Evolutionary conservation across 2,888 invertebrate genomes (phyloP).

Genomic region (Athalia rosae): DNA sequence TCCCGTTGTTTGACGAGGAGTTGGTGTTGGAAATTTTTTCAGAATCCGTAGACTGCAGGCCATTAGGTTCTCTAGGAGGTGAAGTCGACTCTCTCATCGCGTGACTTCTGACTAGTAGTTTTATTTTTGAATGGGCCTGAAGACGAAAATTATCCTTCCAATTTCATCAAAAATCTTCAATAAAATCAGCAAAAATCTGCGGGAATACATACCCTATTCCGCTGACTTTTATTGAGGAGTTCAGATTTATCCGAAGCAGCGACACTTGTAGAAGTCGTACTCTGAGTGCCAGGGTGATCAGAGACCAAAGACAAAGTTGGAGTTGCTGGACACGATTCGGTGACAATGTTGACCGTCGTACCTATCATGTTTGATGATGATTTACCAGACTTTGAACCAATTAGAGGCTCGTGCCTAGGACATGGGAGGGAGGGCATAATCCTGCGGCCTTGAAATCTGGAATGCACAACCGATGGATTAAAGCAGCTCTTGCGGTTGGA

Average conservation of each 20-base stretch:
- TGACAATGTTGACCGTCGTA: constrained; percentile 65
- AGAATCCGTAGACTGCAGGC: constrained; percentile 59
- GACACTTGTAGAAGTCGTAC: not conserved
- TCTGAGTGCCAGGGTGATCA: constrained; percentile 56
- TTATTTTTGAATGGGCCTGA: constrained; percentile 84
- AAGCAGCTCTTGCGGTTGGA: not conserved
- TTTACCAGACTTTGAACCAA: constrained; percentile 60
- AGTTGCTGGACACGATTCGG: constrained; percentile 56
- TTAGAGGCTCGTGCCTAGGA: constrained; percentile 66
- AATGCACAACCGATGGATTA: not conserved
- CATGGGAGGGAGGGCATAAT: constrained; percentile 69
- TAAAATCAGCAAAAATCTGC: not conserved
- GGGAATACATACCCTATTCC: constrained; percentile 65
- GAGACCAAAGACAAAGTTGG: constrained; percentile 56
- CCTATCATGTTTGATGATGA: constrained; percentile 70
- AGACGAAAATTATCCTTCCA: constrained; percentile 54
- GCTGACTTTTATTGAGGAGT: constrained; percentile 67
- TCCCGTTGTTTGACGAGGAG: constrained; percentile 45
- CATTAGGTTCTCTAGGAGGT: constrained; percentile 75
- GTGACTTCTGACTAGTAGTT: constrained; percentile 90
- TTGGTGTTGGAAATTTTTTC: constrained; percentile 58
- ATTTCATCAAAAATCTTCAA: not conserved
- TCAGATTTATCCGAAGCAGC: constrained; percentile 61
- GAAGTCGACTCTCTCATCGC: constrained; percentile 90
- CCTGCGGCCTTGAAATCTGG: constrained; percentile 9